phyloP scores from a whole-genome alignment of 2,888 invertebrate genomes.

The Neoascia interrupta region DNA sequence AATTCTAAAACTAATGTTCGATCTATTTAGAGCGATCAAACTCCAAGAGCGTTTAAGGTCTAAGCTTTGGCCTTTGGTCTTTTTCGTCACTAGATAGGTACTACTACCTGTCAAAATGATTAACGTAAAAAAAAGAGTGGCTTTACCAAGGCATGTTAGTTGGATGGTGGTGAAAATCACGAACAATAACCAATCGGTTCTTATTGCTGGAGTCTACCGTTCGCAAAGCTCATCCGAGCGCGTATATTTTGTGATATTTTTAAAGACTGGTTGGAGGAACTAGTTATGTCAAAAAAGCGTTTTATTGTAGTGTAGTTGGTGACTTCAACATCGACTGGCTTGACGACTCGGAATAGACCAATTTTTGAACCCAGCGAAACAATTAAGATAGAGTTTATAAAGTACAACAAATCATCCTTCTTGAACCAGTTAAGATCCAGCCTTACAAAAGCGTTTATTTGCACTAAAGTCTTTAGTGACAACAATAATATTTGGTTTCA shows the following conservation, averaged over 20 bases:
- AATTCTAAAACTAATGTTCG: too few relatives aligned
- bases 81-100: too few relatives aligned
- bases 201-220: background rate
- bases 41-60: too few relatives aligned
- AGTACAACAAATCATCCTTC: background rate
- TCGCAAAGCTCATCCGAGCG: background rate
- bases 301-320: slow-evolving; percentile 9
- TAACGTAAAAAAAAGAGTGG: background rate
- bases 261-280: background rate
- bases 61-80: too few relatives aligned
- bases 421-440: background rate
- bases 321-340: background rate
- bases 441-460: background rate
- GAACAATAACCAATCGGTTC: background rate
- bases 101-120: too few relatives aligned
- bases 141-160: background rate
- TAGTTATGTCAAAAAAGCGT: slow-evolving; percentile 2
- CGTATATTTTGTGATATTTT: slow-evolving; percentile 7
- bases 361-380: background rate
- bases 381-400: background rate
- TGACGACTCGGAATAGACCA: background rate
- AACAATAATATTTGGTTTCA: background rate
- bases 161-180: background rate
- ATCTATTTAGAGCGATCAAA: too few relatives aligned
- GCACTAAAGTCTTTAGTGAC: background rate